Evolutionary conservation across 2,888 invertebrate species (phyloP), one percentile per base, ranked within the genome.

Genomic region (Drosophila cognata): DNA sequence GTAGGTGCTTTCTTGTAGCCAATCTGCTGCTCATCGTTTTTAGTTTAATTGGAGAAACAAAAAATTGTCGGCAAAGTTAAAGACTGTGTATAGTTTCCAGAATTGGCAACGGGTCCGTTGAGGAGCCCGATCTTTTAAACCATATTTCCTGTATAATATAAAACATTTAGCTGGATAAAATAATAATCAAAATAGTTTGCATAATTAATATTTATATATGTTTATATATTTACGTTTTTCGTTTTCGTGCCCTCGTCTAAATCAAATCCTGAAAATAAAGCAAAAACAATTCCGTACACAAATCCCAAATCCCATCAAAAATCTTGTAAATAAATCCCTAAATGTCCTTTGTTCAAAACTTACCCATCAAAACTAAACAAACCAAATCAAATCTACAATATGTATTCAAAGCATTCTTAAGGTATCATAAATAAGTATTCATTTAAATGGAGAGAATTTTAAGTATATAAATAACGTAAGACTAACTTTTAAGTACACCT

Each of bases 1-100:
- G 99, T 99, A 95, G 94, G 96, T 93, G 82, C 65, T 83, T 71
- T 48, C 72, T 84, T 73, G 86, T 90, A 82, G 80, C 83, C 79
- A 77, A 71, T 78, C 84, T 72, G 31, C 51, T 33, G 36, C 29
- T 55, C 58, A 48, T 65, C 64, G 18, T 51, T 67, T 65, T 77
- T 53, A 74, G 66, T 72, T 75, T 48, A 62, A 56, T 41, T 46
- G 48, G 21, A 46, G 46, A 61, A 55, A 56, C 38, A 62, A 73
- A 25, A 21, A 46, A 61, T 72, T 60, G 46, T 60, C 61, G 52
- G 33, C 38, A 31, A 66, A 60, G 69, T 57, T 61, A 33, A 68
- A 69, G 51, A 56, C 76, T 66, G 76, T 70, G 76, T 79, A 84
- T 68, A 85, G 77, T 82, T 79, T 82, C 50, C 71, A 65, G 33